These are phyloP conservation scores for Chiloscyllium plagiosum DNA, from an alignment of 2,113 vertebrate species.

Conservation along the genomic window DNA sequence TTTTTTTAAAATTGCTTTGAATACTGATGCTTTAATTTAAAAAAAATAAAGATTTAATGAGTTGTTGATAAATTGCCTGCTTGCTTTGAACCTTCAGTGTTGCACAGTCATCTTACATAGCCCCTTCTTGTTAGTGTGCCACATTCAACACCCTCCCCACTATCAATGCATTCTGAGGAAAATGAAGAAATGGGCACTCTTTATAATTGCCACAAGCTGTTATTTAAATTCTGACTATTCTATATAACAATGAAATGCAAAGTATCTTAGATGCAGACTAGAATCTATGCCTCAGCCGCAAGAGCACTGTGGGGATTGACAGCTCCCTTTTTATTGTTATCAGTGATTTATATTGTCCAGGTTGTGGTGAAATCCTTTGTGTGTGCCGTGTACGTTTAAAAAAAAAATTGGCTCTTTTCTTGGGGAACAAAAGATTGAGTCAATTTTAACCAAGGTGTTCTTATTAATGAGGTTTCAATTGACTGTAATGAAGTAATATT, in stretches of 20 bases:
- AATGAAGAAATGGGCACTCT: background rate
- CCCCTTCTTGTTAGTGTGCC: background rate
- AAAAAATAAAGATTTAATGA: background rate
- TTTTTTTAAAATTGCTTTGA: background rate
- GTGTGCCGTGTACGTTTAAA: background rate
- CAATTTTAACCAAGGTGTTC: conserved; percentile 30
- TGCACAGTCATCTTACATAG: background rate
- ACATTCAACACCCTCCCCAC: background rate
- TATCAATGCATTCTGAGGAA: background rate
- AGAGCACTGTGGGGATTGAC: conserved; percentile 11
- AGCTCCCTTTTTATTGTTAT: conserved; percentile 7
- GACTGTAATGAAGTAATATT: conserved; percentile 36
- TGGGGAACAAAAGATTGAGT: conserved; percentile 27
- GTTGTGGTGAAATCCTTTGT: background rate
- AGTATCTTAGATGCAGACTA: background rate
- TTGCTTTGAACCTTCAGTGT: background rate
- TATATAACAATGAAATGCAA: background rate
- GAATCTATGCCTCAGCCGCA: background rate
- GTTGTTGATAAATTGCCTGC: background rate
- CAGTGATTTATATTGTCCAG: background rate
- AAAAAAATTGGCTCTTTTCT: conserved; percentile 16
- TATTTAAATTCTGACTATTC: background rate
- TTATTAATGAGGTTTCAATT: conserved; percentile 36
- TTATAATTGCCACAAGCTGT: background rate
- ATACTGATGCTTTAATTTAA: background rate